Conservation (phyloP, 1,140 invertebrate genomes). For the Micrasema longulum region DNA sequence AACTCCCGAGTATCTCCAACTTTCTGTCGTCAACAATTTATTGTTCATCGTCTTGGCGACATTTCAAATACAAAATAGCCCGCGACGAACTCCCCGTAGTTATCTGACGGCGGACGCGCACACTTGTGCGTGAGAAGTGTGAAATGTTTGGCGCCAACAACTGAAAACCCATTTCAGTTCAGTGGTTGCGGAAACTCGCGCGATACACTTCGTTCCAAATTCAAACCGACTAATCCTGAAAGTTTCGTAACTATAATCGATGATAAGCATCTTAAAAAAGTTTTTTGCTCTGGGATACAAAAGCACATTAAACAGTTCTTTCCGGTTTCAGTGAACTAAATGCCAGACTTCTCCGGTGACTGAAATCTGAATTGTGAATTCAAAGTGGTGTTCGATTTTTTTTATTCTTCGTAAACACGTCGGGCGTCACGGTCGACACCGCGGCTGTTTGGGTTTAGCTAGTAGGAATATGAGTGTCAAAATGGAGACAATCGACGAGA, state of each 20-base stretch:
- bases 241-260: slow-evolving; percentile 8
- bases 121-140: slow-evolving; percentile 19
- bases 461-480: slow-evolving; percentile 12
- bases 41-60: slow-evolving; percentile 45
- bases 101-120: slow-evolving; percentile 33
- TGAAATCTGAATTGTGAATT: slow-evolving; percentile 1
- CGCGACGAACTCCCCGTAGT: slow-evolving; percentile 21
- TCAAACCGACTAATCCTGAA: background rate
- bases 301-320: background rate
- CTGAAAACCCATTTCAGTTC: slow-evolving; percentile 36
- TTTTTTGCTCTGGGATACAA: too few species aligned
- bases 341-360: background rate
- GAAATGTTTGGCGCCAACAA: background rate
- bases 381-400: background rate
- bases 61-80: slow-evolving; percentile 45
- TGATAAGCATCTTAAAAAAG: background rate
- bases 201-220: background rate
- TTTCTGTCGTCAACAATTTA: slow-evolving; percentile 37
- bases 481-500: slow-evolving; percentile 49
- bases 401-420: background rate
- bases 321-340: slow-evolving; percentile 11
- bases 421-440: background rate
- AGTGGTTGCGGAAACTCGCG: slow-evolving; percentile 39
- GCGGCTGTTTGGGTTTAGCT: background rate
- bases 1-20: slow-evolving; percentile 6